Conservation (phyloP, 2,888 invertebrate species). For the Ochlodes sylvanus region DNA sequence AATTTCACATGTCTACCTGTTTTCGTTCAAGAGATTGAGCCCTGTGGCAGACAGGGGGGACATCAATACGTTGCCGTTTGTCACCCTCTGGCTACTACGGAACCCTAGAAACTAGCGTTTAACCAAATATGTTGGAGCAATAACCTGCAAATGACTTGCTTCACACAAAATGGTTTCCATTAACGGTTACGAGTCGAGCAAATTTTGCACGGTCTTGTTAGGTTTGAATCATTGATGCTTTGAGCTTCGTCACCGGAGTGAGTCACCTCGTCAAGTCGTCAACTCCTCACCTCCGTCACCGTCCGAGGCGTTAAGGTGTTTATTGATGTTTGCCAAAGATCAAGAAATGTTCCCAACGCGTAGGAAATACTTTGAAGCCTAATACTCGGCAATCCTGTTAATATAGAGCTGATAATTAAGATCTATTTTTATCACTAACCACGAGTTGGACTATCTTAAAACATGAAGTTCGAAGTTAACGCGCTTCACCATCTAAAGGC, state of each 20-base stretch:
- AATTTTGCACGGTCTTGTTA: slow-evolving; percentile 37
- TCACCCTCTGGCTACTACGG: too few relatives aligned
- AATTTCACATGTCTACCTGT: too few relatives aligned
- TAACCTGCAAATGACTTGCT: slow-evolving; percentile 22
- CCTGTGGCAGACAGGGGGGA: too few relatives aligned
- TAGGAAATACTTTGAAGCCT: not conserved
- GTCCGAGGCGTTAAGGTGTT: not conserved
- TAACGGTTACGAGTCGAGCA: slow-evolving; percentile 32
- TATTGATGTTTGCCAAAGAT: slow-evolving; percentile 32
- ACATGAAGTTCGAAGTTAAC: too few relatives aligned
- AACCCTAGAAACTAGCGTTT: not conserved
- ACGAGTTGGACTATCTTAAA: not conserved
- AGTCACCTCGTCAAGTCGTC: slow-evolving; percentile 14
- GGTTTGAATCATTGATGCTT: slow-evolving; percentile 29
- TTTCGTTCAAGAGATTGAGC: too few relatives aligned
- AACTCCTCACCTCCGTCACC: not conserved
- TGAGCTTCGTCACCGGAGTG: slow-evolving; percentile 18
- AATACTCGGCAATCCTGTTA: not conserved
- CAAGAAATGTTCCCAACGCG: not conserved
- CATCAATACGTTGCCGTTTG: too few relatives aligned
- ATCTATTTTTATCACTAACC: not conserved
- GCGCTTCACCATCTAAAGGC: too few relatives aligned
- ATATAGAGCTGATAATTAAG: not conserved
- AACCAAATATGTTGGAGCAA: slow-evolving; percentile 19
- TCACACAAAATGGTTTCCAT: slow-evolving; percentile 30